These are phyloP conservation scores for Coreius guichenoti DNA, from an alignment of 2,797 vertebrate species.

Conservation along the genomic window DNA sequence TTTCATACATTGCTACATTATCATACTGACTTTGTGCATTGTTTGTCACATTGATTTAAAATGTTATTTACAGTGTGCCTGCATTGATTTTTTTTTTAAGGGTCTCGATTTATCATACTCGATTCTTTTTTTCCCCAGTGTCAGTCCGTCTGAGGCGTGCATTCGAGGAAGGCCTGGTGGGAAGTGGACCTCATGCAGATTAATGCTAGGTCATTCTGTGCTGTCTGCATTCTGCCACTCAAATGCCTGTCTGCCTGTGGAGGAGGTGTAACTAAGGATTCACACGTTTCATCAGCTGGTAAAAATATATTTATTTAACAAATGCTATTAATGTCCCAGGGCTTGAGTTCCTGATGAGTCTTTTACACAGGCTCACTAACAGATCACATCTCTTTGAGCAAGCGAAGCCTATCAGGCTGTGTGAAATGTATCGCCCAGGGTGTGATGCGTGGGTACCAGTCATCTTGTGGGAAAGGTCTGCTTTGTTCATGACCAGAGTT, in stretches of 20 bases:
- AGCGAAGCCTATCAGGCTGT: background rate
- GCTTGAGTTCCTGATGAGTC: conserved; percentile 8
- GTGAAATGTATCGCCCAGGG: conserved; percentile 13
- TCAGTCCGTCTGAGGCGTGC: conserved; percentile 72
- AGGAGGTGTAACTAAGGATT: conserved; percentile 85
- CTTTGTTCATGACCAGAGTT: conserved; percentile 39
- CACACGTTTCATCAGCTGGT: conserved; percentile 83
- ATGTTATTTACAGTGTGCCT: conserved; percentile 1
- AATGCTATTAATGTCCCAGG: conserved; percentile 14
- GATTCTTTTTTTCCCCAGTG: conserved; percentile 65
- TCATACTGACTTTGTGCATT: background rate
- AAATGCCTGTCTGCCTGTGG: conserved; percentile 87
- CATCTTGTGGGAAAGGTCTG: conserved; percentile 28
- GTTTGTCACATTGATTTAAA: background rate
- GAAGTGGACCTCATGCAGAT: conserved; percentile 84
- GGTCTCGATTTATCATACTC: conserved; percentile 63
- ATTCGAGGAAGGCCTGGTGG: conserved; percentile 55
- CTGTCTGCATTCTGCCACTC: conserved; percentile 82
- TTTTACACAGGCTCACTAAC: conserved; percentile 18
- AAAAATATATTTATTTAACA: conserved; percentile 56
- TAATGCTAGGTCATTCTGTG: conserved; percentile 81
- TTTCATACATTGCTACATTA: background rate
- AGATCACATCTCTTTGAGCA: conserved; percentile 10
- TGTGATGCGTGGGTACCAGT: conserved; percentile 40
- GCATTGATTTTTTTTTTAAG: conserved; percentile 70